Evolutionary conservation across 2,888 invertebrate species (phyloP).

Genomic region (Bombylius discolor): DNA sequence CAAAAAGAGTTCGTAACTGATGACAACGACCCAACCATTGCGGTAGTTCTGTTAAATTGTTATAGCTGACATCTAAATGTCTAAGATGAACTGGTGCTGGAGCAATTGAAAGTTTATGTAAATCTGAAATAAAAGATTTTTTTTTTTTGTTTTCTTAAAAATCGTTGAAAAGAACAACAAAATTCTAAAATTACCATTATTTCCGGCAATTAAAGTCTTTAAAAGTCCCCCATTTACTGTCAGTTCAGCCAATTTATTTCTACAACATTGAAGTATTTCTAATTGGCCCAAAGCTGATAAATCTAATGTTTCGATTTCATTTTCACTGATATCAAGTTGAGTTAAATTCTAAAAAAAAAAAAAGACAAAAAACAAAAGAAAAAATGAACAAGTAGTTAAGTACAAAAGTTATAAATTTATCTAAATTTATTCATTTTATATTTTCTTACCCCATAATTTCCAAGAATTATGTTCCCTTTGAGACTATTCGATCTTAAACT

Average conservation of each 20-base stretch:
- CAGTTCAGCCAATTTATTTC: slow-evolving; percentile 62
- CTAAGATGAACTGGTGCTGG: slow-evolving; percentile 58
- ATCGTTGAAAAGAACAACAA: neutral
- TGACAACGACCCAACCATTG: slow-evolving; percentile 65
- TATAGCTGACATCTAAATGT: slow-evolving; percentile 68
- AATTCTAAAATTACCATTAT: slow-evolving; percentile 51
- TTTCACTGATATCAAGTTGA: slow-evolving; percentile 71
- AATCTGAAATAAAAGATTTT: slow-evolving; percentile 40
- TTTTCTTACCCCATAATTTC: slow-evolving; percentile 62
- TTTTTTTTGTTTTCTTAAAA: neutral
- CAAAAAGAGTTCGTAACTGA: slow-evolving; percentile 56
- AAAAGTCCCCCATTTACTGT: slow-evolving; percentile 65
- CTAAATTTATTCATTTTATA: neutral
- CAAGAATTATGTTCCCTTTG: slow-evolving; percentile 72
- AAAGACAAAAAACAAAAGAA: neutral
- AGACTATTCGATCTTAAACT: slow-evolving; percentile 63
- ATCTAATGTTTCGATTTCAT: slow-evolving; percentile 69
- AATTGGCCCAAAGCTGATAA: slow-evolving; percentile 65
- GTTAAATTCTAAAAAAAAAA: slow-evolving; percentile 53
- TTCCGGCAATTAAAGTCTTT: slow-evolving; percentile 62
- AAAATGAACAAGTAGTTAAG: neutral
- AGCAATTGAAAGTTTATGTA: slow-evolving; percentile 55
- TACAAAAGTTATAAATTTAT: neutral
- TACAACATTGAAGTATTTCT: slow-evolving; percentile 61
- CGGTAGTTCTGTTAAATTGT: slow-evolving; percentile 57